Evolutionary conservation across 2,113 vertebrate genomes (phyloP).

Genomic region (Toxotes jaculatrix): DNA sequence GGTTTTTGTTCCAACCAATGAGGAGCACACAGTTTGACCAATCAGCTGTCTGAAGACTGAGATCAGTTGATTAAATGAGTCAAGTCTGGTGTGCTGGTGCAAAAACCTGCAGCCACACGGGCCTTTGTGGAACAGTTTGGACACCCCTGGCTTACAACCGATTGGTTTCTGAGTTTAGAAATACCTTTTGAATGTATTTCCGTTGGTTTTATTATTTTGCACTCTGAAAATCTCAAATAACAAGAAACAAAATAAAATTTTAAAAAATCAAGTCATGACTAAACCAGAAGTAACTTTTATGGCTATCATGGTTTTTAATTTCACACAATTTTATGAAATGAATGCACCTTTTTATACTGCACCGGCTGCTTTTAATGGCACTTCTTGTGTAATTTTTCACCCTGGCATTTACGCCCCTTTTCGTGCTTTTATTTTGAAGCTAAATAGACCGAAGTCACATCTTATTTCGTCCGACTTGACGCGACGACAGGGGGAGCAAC

Average conservation of each 20-base stretch:
- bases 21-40: too few species aligned
- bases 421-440: conserved; percentile 58
- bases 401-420: too few species aligned
- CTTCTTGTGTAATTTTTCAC: too few species aligned
- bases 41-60: too few species aligned
- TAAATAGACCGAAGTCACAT: rapidly evolving
- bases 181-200: neutral
- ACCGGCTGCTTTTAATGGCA: neutral
- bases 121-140: too few species aligned
- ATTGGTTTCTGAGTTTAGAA: neutral
- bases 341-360: neutral
- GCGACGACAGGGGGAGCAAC: conserved; percentile 52
- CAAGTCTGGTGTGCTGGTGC: too few species aligned
- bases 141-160: too few species aligned
- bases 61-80: too few species aligned
- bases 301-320: neutral
- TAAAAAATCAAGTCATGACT: neutral
- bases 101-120: too few species aligned
- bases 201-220: neutral
- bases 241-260: neutral
- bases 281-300: neutral
- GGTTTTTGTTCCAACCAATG: too few species aligned
- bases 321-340: neutral
- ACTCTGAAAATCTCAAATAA: neutral
- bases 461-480: conserved; percentile 20